Base-by-base conservation (phyloP, 2,797 vertebrate species). In the Sarcoramphus papa region DNA sequence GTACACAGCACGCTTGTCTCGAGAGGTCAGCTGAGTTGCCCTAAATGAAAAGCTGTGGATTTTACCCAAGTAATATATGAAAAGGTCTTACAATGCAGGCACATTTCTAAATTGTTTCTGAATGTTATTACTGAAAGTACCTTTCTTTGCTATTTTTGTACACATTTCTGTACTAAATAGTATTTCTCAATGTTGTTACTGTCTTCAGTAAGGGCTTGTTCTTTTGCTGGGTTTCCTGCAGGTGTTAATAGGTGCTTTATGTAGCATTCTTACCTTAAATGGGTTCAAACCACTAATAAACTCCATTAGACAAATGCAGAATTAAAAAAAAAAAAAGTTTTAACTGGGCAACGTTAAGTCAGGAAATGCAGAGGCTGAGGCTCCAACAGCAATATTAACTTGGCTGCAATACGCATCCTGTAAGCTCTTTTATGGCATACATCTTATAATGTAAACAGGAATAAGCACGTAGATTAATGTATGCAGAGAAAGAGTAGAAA, bases 311-410 rank as follows among this genome's bases (percentile, higher is more conserved):
- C 7, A 85, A 92, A 74, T 21, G 17, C 27, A 85, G 20, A 83
- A 94, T 77, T 56, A 5, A 64, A 40, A 10, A 25, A 50, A 56
- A 37, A 18, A 37, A 2, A 8, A 28, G 12, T 68, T 81, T 77
- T 72, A 57, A 67, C 80, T 87, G 84, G 54, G n/a, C 54, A 91
- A 8, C 5, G 1, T 45, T 75, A 69, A 87, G 67, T 79, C 92
- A 93, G 95, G 95, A 96, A 97, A 96, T 82, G 75, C 56, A 92
- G 92, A 51, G 63, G 48, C 77, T 87, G 93, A 89, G 70, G 60
- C 64, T 97, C 95, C 95, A 96, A 88, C 62, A 96, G 88, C 92
- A 97, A 76, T 92, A 95, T 92, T 93, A 94, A 88, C 92, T 97
- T 96, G 95, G 93, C 95, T 96, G 70, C 86, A 73, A 7, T 68